These are phyloP conservation scores for Crenichthys baileyi DNA, from an alignment of 2,797 vertebrate species.

Conservation along the genomic window DNA sequence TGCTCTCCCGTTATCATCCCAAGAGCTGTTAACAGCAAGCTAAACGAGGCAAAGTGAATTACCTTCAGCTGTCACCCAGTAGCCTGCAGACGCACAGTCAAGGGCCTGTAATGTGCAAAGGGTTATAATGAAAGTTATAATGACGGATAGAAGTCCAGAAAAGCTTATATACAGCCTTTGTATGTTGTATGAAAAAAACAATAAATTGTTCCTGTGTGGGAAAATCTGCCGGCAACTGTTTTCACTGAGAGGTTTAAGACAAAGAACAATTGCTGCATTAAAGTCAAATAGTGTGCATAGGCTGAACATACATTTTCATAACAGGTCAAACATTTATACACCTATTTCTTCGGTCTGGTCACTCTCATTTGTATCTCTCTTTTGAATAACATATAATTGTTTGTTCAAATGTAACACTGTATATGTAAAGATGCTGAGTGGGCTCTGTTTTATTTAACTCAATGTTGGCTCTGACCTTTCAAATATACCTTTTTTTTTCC, in stretches of 20 bases:
- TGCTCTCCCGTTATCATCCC: conserved; percentile 65
- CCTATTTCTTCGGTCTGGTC: no score
- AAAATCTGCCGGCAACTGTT: conserved; percentile 2
- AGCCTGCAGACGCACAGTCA: conserved; percentile 65
- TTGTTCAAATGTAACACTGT: no score
- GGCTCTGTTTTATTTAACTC: background rate
- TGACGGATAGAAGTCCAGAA: conserved; percentile 47
- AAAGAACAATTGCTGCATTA: background rate
- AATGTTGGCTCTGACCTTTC: background rate
- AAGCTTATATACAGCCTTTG: conserved; percentile 15
- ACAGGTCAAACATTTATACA: no score
- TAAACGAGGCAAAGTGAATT: conserved; percentile 80
- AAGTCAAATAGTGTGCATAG: background rate
- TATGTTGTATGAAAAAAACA: conserved; percentile 11
- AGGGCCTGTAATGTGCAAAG: conserved; percentile 55
- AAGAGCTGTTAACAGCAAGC: conserved; percentile 69
- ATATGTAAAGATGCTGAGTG: background rate
- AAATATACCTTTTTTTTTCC: no score
- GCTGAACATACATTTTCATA: no score
- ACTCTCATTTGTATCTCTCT: no score
- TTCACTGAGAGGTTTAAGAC: conserved; percentile 2
- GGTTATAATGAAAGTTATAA: conserved; percentile 40
- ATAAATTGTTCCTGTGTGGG: background rate
- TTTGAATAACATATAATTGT: no score
- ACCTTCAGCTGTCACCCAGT: conserved; percentile 71